Evolutionary conservation across 2,888 invertebrate genomes (phyloP).

Genomic region (Rhabditoides inermis): DNA sequence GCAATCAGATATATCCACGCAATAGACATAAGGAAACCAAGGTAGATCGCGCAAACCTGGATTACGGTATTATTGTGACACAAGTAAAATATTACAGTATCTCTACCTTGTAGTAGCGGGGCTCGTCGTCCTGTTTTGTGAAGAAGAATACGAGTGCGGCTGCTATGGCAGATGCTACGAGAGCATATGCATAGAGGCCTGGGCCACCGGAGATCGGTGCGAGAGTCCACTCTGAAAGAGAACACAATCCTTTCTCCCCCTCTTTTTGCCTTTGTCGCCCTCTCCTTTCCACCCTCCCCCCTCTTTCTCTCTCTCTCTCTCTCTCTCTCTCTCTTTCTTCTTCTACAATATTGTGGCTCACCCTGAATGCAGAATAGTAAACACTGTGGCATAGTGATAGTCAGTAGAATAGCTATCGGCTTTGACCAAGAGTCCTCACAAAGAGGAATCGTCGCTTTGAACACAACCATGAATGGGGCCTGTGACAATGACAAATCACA

Average conservation of each 20-base stretch:
- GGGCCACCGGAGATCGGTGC: slow-evolving; percentile 18
- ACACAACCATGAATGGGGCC: slow-evolving; percentile 58
- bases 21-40: slow-evolving; percentile 61
- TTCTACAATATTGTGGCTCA: too few species aligned
- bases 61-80: slow-evolving; percentile 1
- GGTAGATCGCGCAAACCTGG: slow-evolving; percentile 51
- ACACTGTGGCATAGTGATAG: slow-evolving; percentile 56
- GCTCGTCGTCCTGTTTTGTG: slow-evolving; percentile 24
- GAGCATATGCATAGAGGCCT: slow-evolving; percentile 24
- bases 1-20: slow-evolving; percentile 63
- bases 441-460: slow-evolving; percentile 60
- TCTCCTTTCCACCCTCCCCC: too few species aligned
- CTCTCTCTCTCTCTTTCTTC: too few species aligned
- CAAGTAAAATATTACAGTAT: background rate
- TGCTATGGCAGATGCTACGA: slow-evolving; percentile 21
- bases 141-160: slow-evolving; percentile 21
- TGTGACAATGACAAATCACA: too few species aligned
- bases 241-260: background rate
- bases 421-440: slow-evolving; percentile 60
- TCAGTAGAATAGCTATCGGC: slow-evolving; percentile 59
- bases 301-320: too few species aligned
- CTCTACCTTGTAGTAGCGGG: slow-evolving; percentile 31
- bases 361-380: slow-evolving; percentile 34
- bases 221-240: slow-evolving; percentile 14
- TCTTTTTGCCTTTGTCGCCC: background rate